Evolutionary conservation across 2,797 vertebrate genomes (phyloP), one percentile per base, ranked within the genome.

Genomic region (Tenualosa thibaudeaui): DNA sequence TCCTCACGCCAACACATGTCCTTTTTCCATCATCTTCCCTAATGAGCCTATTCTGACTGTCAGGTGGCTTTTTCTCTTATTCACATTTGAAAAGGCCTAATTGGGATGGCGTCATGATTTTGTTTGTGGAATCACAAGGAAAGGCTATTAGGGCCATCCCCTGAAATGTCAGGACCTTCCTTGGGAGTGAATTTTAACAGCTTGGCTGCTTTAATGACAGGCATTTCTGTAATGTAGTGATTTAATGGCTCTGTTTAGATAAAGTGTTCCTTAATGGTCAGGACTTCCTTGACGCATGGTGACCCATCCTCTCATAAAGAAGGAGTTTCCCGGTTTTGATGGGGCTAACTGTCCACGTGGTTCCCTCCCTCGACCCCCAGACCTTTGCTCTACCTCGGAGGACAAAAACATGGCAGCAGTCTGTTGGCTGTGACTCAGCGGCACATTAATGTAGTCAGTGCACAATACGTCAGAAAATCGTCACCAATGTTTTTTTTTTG

Each of bases 211-310:
- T 89, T 75, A 78, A 85, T 83, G 84, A 86, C 58, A 26, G 17
- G 53, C n/a, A 26, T 65, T 81, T 22, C 17, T 60, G 71, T 84
- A 65, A 82, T 46, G 46, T 86, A 82, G 81, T 43, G 2, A 50
- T n/a, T 88, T 88, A 83, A 89, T 88, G 83, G 81, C 83, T 8
- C 24, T 83, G 49, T 31, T 40, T 3, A 26, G 51, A 82, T 24
- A 88, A 88, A 88, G 88, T 88, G 89, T 68, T 46, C 50, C 26
- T 37, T 86, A 87, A 87, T 88, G 87, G 84, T 78, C 71, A 78
- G 37, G 15, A 1, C 84, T 84, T 82, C 87, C 85, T 51, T 85
- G 83, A 87, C 40, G 46, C 40, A n/a, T 46, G 19, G 37, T 78
- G 71, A 46, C 53, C 2, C 82, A 13, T 22, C 58, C 5, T 53